Evolutionary conservation across 1,140 invertebrate genomes (phyloP).

Genomic region (Phymastichus coffea): DNA sequence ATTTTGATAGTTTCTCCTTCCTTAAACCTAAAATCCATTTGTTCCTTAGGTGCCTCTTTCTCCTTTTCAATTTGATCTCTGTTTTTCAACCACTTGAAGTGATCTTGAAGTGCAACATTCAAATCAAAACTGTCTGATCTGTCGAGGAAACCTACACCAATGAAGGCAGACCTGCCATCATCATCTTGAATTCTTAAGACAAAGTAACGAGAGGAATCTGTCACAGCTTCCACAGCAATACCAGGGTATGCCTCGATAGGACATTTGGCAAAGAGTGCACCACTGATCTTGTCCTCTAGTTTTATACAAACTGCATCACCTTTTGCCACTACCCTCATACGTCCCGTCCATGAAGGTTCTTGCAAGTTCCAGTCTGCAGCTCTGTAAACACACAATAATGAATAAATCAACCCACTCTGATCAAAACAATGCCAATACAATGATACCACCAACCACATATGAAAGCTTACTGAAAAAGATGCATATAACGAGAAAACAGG

Average conservation of each 20-base stretch:
- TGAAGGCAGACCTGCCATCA: conserved; percentile 92
- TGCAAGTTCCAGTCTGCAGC: conserved; percentile 98
- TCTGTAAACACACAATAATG: conserved; percentile 68
- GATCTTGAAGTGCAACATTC: conserved; percentile 97
- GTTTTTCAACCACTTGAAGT: conserved; percentile 96
- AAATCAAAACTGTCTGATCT: conserved; percentile 98
- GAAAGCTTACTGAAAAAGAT: too few relatives aligned
- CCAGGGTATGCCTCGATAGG: conserved; percentile 96
- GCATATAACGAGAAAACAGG: too few relatives aligned
- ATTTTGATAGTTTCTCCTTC: conserved; percentile 99
- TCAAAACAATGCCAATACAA: too few relatives aligned
- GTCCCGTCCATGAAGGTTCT: conserved; percentile 94
- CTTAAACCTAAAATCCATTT: conserved; percentile 95
- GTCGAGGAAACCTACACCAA: conserved; percentile 96
- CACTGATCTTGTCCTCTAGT: conserved; percentile 92
- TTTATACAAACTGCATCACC: conserved; percentile 86
- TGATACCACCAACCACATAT: too few relatives aligned
- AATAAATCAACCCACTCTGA: too few relatives aligned
- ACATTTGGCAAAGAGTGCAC: conserved; percentile 97
- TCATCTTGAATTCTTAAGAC: conserved; percentile 95
- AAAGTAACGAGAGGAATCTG: conserved; percentile 98
- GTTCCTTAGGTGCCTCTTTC: conserved; percentile 72
- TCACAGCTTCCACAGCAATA: conserved; percentile 91
- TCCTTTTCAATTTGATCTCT: conserved; percentile 86
- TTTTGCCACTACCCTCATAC: conserved; percentile 87